A percentile compares a stretch with the other conserved stretches of the same genome.
Evolutionary conservation across 2,113 vertebrate species (phyloP).

Genomic region (Actenoides lindsayi): DNA sequence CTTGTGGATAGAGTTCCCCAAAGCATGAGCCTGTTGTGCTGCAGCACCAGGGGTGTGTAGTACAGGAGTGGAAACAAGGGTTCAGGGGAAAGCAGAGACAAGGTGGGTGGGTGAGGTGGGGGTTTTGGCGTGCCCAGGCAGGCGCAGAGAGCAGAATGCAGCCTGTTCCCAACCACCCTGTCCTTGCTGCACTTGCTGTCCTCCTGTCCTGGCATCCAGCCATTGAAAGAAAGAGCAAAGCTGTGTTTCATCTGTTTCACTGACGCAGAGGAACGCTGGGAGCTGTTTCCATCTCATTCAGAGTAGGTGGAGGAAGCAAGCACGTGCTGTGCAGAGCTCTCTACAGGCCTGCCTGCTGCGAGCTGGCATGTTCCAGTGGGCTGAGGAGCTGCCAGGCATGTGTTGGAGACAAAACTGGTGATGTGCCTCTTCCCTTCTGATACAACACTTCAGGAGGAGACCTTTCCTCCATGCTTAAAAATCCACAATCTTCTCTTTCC

Average conservation of each 20-base stretch:
- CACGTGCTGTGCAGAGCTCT: constrained; percentile 11
- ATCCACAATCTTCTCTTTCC: background rate
- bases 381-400: constrained; percentile 1
- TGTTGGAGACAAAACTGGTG: background rate
- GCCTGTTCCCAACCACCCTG: background rate
- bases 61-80: background rate
- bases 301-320: constrained; percentile 60
- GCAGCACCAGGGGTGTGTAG: background rate
- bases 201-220: constrained; percentile 38
- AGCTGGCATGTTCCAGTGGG: constrained; percentile 33
- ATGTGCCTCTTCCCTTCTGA: background rate
- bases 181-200: constrained; percentile 36
- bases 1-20: background rate
- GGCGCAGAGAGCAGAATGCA: background rate
- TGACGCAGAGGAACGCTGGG: constrained; percentile 36
- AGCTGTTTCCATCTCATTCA: constrained; percentile 22
- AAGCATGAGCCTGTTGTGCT: background rate
- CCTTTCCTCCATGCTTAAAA: constrained; percentile 12
- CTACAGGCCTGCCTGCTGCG: constrained; percentile 23
- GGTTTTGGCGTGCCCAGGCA: background rate
- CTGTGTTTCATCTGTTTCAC: constrained; percentile 48
- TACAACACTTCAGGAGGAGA: background rate
- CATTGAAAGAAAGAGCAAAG: constrained; percentile 55
- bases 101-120: background rate
- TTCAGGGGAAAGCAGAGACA: background rate